A percentile compares a stretch with the other conserved stretches of the same genome.
phyloP scores from a whole-genome alignment of 2,113 vertebrate genomes.

The Aegithalos caudatus region DNA sequence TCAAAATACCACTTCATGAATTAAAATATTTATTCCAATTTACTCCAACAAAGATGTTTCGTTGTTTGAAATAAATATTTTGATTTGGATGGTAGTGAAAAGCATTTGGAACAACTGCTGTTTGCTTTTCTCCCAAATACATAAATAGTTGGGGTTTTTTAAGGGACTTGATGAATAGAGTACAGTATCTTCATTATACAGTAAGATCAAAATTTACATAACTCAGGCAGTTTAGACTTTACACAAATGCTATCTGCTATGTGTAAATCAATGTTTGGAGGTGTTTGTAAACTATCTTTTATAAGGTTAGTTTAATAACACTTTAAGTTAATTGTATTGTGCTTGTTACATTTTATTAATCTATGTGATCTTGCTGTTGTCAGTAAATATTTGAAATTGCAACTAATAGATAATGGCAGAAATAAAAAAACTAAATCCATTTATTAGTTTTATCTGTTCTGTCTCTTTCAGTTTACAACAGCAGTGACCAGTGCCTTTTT shows the following conservation, averaged over 20 bases:
- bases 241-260: neutral
- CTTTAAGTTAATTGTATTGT: neutral
- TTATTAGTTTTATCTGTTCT: conserved; percentile 28
- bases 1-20: neutral
- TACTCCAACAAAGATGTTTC: neutral
- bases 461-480: conserved; percentile 88
- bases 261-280: neutral
- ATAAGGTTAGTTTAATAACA: neutral
- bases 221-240: neutral
- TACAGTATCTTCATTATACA: neutral
- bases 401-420: neutral
- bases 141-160: neutral
- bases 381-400: neutral
- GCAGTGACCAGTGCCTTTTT: conserved; percentile 91
- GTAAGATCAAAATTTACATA: neutral
- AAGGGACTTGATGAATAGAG: neutral
- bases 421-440: neutral
- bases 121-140: neutral
- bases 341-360: neutral
- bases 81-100: neutral
- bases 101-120: neutral
- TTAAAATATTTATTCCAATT: neutral
- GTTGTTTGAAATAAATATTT: neutral
- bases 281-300: neutral
- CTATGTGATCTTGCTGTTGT: neutral